Evolutionary conservation across 1,140 invertebrate genomes (phyloP), one percentile per base, ranked within the genome.

Genomic region (Atta colombica): DNA sequence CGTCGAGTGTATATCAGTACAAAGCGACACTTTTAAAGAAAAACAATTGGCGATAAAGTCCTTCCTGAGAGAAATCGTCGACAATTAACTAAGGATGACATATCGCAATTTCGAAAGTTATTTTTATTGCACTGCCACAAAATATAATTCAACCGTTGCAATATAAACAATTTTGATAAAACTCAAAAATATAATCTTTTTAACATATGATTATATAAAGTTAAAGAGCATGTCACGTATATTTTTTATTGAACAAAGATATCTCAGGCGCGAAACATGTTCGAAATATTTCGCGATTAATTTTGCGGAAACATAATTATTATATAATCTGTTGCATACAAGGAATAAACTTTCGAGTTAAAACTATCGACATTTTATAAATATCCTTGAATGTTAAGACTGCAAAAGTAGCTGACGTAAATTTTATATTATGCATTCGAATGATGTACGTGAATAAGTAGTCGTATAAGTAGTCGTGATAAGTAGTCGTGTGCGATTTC

Each of bases 401-500:
- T 65, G 45, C 18, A 51, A 18, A 31, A 78, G 28, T 18, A 51
- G 49, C 18, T 66, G 25, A 39, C 2, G 49, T 39, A 71, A 81
- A 71, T 71, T 39, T 58, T 7, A 5, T 45, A 72, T 58, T 45
- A 58, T 69, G 49, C 21, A 66, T 71, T 71, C 31, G 21, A 14
- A 51, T 51, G 14, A 51, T 51, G 49, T 51, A 39, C 16, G 49
- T 81, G 68, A 12, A 72, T 72, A 81, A 58, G 28, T 31, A 31
- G 28, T 31, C 3, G 28, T 31, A 31, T 31, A 31, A 31, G 28
- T 31, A 31, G 2, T 49, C 16, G 10, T 31, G 65, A 71, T 72
- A 72, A 72, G 53, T 21, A 69, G 69, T 69, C 18, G 10, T 8
- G n/a, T 72, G 16, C 10, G 28, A 81, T 81, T 49, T 66, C 39